Evolutionary conservation across 2,888 invertebrate genomes (phyloP), one percentile per base, ranked within the genome.

Genomic region (Mythimna ferrago): DNA sequence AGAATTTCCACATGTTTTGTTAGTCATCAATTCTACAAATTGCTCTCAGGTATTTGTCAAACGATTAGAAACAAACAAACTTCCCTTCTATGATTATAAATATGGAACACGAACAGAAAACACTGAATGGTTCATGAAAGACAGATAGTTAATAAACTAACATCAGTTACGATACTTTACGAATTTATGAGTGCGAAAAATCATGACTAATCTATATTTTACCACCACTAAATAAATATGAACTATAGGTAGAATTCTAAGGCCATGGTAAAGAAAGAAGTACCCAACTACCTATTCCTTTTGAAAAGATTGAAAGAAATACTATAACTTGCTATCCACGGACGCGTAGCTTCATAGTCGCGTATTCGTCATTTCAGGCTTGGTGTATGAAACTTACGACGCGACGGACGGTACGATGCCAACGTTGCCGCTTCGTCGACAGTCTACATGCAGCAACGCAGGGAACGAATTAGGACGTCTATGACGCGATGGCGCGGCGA

Each of bases 31-130:
- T 67, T 54, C 71, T 72, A 77, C 56, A 62, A 32, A 67, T 67
- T 66, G n/a, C 44, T 66, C 58, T 63, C 16, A 63, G 32, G 32
- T 41, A 82, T 69, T 66, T 61, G 53, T 53, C 51, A 80, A 69
- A 67, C 70, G 73, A 66, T 66, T 58, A 83, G 56, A 69, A 57
- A 70, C 58, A 74, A 57, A 70, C 58, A 74, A 74, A 80, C 66
- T 80, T 80, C 65, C 66, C 81, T 9, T 62, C 65, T 48, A 32
- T 72, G 72, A 41, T 32, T 44, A 64, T 64, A 63, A 35, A 16
- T 19, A 57, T 48, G 56, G 16, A 51, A 79, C 57, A 74, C 51
- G 58, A 71, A 71, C 35, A 74, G 61, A 66, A 61, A 68, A 62
- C 19, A 82, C 26, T 14, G 26, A 38, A 66, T 35, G 16, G 38